phyloP scores from a whole-genome alignment of 1,140 invertebrate species.

The Procambarus virginalis region DNA sequence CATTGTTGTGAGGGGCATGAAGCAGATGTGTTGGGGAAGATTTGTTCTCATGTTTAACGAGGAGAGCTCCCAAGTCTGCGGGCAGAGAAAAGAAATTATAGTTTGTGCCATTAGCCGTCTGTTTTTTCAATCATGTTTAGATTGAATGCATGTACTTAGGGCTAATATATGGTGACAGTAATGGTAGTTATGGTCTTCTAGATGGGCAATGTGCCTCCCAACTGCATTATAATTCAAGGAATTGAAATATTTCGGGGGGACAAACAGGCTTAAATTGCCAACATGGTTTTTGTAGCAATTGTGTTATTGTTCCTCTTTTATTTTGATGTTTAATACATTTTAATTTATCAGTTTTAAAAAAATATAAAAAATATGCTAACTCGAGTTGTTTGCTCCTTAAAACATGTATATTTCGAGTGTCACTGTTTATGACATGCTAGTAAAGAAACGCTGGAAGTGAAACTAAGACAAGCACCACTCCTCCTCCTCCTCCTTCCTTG shows the following conservation, averaged over 20 bases:
- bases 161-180: background rate
- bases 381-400: too few species aligned
- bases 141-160: background rate
- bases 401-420: too few species aligned
- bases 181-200: background rate
- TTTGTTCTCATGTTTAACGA: slow-evolving; percentile 4
- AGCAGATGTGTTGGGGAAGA: background rate
- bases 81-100: slow-evolving; percentile 14
- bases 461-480: too few species aligned
- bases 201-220: background rate
- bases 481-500: too few species aligned
- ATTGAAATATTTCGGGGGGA: background rate
- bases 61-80: background rate
- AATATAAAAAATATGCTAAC: too few species aligned
- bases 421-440: too few species aligned
- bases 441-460: too few species aligned
- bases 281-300: background rate
- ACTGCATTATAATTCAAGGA: background rate
- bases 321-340: background rate
- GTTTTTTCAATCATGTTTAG: background rate
- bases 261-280: background rate
- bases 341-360: background rate
- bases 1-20: background rate
- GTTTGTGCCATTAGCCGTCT: slow-evolving; percentile 3
- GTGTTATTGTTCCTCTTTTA: background rate